Conservation (phyloP, 2,888 invertebrate genomes). For the Drymonia ruficornis region DNA sequence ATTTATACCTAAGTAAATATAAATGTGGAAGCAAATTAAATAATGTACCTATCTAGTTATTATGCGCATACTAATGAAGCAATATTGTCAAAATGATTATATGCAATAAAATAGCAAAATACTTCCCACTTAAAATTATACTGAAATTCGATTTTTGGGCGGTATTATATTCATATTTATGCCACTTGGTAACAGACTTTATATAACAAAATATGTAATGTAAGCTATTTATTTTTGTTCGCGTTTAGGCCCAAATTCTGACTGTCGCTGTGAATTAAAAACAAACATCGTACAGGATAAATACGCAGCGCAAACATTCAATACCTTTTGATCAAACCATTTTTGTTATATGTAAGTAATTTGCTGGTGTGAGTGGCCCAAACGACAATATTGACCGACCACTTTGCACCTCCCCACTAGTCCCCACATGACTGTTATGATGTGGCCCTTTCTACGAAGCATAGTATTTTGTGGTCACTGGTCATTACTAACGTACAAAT, state of each 20-base stretch:
- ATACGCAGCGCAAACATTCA: constrained; percentile 51
- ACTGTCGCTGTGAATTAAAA: constrained; percentile 29
- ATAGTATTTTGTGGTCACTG: constrained; percentile 47
- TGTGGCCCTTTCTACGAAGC: constrained; percentile 71
- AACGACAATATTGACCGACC: constrained; percentile 67
- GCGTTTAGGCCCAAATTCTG: constrained; percentile 6
- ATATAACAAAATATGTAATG: not conserved
- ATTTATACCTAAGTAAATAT: not conserved
- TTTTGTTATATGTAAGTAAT: constrained; percentile 60
- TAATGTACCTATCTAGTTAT: constrained; percentile 1
- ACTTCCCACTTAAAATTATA: not conserved
- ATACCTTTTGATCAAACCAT: constrained; percentile 62
- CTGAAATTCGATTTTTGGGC: not conserved
- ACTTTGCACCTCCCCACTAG: constrained; percentile 72
- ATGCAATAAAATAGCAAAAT: not conserved
- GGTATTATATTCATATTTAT: not conserved
- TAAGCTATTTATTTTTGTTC: not conserved
- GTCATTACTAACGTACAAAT: constrained; percentile 31
- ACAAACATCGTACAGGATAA: constrained; percentile 45
- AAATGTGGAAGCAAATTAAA: not conserved
- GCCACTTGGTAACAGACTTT: not conserved
- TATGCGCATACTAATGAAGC: constrained; percentile 1
- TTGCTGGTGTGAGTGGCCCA: constrained; percentile 60
- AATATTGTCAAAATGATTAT: not conserved
- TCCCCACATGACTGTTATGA: constrained; percentile 57